Conservation (phyloP, 2,797 vertebrate species). For the Poeciliopsis presidionis region DNA sequence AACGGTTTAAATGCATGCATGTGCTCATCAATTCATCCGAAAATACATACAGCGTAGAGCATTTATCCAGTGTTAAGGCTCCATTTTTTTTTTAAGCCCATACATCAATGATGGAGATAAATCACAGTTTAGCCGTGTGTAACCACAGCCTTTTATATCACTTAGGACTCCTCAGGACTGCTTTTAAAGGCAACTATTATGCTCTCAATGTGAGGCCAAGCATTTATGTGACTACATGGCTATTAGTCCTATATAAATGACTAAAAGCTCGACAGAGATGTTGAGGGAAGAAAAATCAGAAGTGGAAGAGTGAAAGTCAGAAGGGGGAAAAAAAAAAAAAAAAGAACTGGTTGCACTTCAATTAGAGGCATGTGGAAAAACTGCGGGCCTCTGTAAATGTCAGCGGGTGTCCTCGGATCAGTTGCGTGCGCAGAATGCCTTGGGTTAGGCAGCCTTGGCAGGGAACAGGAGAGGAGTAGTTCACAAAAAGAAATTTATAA, state of each 20-base stretch:
- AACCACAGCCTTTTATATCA: not conserved
- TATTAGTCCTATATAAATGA: constrained; percentile 53
- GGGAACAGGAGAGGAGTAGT: constrained; percentile 43
- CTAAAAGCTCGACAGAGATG: constrained; percentile 12
- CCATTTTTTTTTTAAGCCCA: too few relatives aligned
- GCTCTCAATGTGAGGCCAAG: constrained; percentile 43
- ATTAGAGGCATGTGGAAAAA: constrained; percentile 68
- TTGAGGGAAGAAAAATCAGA: constrained; percentile 15
- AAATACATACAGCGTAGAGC: not conserved
- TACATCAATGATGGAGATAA: not conserved
- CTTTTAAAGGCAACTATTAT: constrained; percentile 9
- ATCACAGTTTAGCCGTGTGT: not conserved
- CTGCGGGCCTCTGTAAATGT: constrained; percentile 71
- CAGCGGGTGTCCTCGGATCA: constrained; percentile 69
- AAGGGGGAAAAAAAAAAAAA: too few relatives aligned
- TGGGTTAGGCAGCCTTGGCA: constrained; percentile 54
- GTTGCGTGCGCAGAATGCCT: constrained; percentile 46
- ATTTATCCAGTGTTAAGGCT: not conserved
- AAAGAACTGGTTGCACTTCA: constrained; percentile 61
- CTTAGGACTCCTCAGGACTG: not conserved
- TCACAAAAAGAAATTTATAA: constrained; percentile 59
- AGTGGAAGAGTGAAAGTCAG: constrained; percentile 29
- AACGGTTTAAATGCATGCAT: not conserved
- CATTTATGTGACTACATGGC: constrained; percentile 38
- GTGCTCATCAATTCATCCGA: not conserved